These are phyloP conservation scores for Paedocypris sp. DNA, from an alignment of 2,113 vertebrate genomes.

Conservation along the genomic window DNA sequence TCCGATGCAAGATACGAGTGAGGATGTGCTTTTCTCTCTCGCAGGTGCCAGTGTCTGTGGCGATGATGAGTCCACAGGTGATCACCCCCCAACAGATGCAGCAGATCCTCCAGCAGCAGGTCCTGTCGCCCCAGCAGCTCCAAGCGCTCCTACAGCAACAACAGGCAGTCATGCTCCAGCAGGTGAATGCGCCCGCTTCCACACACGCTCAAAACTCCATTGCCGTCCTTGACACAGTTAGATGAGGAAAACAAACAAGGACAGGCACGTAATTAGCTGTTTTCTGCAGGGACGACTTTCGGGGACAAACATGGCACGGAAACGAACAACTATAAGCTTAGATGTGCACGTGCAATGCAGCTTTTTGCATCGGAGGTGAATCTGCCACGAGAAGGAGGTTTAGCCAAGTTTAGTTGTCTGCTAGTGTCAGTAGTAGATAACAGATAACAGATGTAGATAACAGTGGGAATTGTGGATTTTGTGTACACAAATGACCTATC, in stretches of 20 bases:
- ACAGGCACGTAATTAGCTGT: constrained; percentile 54
- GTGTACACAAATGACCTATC: too few species aligned
- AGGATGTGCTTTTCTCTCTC: too few species aligned
- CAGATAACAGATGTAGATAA: too few species aligned
- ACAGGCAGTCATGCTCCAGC: constrained; percentile 97
- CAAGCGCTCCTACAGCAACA: constrained; percentile 97
- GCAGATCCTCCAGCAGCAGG: constrained; percentile 98
- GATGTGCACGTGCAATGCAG: neutral
- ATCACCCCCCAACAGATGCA: constrained; percentile 99
- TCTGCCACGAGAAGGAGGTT: too few species aligned
- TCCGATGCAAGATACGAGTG: too few species aligned
- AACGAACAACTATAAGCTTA: constrained; percentile 30
- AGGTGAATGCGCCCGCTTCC: constrained; percentile 77
- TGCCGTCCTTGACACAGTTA: constrained; percentile 64
- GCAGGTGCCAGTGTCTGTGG: constrained; percentile 96
- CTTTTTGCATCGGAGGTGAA: too few species aligned
- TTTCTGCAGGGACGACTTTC: constrained; percentile 46
- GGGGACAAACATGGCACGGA: constrained; percentile 35
- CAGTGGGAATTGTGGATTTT: too few species aligned
- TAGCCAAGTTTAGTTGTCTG: too few species aligned
- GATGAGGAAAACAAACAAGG: constrained; percentile 49
- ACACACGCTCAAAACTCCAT: neutral
- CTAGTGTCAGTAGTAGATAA: too few species aligned
- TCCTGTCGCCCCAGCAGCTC: constrained; percentile 94
- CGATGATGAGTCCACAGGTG: constrained; percentile 99